phyloP scores from a whole-genome alignment of 2,888 invertebrate genomes.

The Lasioglossum oenotherae region DNA sequence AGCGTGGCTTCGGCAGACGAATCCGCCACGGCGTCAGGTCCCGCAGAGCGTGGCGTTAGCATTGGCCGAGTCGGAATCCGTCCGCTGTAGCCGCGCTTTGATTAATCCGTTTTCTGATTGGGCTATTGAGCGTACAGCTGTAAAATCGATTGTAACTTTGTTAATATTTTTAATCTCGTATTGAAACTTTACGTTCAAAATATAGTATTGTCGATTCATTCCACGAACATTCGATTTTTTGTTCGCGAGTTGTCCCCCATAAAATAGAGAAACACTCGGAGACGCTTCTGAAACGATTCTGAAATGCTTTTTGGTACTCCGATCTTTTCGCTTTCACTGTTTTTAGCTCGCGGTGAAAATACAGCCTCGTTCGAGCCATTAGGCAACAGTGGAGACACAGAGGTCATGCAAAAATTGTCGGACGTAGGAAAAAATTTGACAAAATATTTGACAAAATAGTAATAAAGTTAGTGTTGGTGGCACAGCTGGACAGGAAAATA shows the following conservation, averaged over 20 bases:
- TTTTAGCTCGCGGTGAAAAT: background rate
- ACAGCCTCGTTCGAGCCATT: background rate
- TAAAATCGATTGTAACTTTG: too few species aligned
- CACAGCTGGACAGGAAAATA: background rate
- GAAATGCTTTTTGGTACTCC: slow-evolving; percentile 6
- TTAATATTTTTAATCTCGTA: too few species aligned
- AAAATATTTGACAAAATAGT: background rate
- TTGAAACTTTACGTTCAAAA: too few species aligned
- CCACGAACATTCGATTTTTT: background rate
- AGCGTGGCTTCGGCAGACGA: too few species aligned
- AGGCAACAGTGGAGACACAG: background rate
- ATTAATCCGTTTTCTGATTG: too few species aligned
- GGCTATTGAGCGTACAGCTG: too few species aligned
- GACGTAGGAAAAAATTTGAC: background rate
- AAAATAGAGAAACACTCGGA: background rate
- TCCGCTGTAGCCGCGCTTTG: too few species aligned
- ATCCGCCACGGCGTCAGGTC: too few species aligned
- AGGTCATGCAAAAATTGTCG: background rate
- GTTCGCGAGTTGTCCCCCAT: background rate
- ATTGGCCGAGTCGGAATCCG: too few species aligned
- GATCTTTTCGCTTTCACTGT: background rate
- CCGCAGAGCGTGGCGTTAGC: too few species aligned
- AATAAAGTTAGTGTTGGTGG: background rate
- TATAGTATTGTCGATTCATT: background rate
- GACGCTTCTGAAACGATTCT: slow-evolving; percentile 12